Percentiles rank a stretch among this genome's conserved stretches.
phyloP scores from a whole-genome alignment of 2,797 vertebrate species.

The Siniperca scherzeri region DNA sequence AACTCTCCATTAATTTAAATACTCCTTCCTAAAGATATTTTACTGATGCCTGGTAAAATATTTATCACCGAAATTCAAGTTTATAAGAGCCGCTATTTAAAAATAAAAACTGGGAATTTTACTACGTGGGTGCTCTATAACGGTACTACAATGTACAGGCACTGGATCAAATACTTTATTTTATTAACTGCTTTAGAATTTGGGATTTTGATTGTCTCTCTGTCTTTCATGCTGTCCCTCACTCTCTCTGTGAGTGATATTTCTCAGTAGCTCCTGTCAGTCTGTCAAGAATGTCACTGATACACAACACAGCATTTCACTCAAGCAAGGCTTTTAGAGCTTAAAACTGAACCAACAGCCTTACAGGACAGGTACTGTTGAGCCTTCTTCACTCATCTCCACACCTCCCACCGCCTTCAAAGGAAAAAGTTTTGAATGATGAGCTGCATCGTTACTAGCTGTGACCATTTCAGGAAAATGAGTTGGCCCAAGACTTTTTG shows the following conservation, averaged over 20 bases:
- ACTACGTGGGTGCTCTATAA: not conserved
- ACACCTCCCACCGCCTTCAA: conserved; percentile 17
- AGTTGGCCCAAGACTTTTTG: not conserved
- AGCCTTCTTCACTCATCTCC: conserved; percentile 32
- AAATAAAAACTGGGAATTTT: not conserved
- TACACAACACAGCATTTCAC: conserved; percentile 50
- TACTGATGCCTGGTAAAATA: conserved; percentile 11
- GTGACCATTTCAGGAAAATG: not conserved
- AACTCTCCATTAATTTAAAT: conserved; percentile 33
- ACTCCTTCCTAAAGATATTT: conserved; percentile 28
- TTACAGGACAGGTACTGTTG: conserved; percentile 38
- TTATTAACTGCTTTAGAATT: conserved; percentile 21
- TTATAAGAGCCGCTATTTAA: not conserved
- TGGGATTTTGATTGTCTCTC: not conserved
- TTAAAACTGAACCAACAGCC: conserved; percentile 51
- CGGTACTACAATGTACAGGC: not conserved
- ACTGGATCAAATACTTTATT: conserved; percentile 10
- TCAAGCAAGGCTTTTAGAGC: conserved; percentile 48
- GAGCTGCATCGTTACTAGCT: conserved; percentile 10
- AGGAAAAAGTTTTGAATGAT: conserved; percentile 12
- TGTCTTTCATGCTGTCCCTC: conserved; percentile 45
- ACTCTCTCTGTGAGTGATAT: conserved; percentile 40
- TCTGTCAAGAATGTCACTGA: conserved; percentile 54
- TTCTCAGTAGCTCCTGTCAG: conserved; percentile 55
- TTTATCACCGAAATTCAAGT: conserved; percentile 19